phyloP scores from a whole-genome alignment of 2,797 vertebrate genomes.

The Platalea minor region DNA sequence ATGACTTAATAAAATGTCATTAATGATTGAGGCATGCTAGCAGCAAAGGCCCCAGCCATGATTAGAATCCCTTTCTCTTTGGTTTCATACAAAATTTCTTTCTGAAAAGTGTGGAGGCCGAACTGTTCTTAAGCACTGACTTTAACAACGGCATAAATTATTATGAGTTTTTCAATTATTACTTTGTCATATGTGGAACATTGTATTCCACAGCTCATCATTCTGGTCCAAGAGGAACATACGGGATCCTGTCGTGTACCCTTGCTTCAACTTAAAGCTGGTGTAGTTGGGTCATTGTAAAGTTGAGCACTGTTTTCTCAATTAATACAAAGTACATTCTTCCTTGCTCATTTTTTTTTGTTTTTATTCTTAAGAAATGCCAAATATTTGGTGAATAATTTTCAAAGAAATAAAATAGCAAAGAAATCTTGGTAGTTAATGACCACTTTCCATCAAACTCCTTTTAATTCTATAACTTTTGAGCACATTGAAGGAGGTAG shows the following conservation, averaged over 20 bases:
- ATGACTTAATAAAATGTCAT: neutral
- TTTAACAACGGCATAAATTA: neutral
- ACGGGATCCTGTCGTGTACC: accelerated
- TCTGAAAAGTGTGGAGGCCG: neutral
- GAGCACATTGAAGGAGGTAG: neutral
- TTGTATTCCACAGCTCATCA: neutral
- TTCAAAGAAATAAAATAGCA: neutral
- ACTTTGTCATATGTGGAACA: neutral
- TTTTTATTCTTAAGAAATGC: neutral
- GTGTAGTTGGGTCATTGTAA: neutral
- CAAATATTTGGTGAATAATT: neutral
- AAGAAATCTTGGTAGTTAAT: neutral
- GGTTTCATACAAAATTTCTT: neutral
- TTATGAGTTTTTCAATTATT: neutral
- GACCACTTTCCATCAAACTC: neutral
- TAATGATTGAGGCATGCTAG: neutral
- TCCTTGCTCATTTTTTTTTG: neutral
- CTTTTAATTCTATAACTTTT: neutral
- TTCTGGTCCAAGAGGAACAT: neutral
- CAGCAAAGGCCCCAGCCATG: neutral
- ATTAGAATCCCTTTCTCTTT: neutral
- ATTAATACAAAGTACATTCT: neutral
- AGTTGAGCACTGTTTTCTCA: neutral
- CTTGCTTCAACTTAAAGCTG: neutral
- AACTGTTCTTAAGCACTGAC: neutral